These are phyloP conservation scores for Laupala kohalensis DNA, from an alignment of 1,140 invertebrate genomes.

Conservation along the genomic window DNA sequence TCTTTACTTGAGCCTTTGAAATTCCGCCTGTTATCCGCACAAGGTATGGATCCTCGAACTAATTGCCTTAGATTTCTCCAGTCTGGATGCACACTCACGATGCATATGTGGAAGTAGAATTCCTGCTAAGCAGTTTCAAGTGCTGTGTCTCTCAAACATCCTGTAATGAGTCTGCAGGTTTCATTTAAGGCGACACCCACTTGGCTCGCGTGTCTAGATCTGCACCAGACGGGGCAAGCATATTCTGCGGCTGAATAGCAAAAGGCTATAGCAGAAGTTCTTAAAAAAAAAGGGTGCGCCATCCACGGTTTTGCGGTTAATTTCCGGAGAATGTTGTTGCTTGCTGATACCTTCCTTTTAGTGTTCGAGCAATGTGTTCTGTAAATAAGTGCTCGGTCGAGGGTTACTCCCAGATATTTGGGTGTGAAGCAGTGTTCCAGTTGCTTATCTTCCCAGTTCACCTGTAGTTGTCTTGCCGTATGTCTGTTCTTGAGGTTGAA, in stretches of 20 bases:
- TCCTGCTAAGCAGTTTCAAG: too few relatives aligned
- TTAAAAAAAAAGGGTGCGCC: neutral
- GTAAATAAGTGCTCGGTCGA: neutral
- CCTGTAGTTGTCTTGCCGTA: neutral
- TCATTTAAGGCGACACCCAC: slow-evolving; percentile 7
- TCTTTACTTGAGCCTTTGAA: too few relatives aligned
- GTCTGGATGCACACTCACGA: too few relatives aligned
- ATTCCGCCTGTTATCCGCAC: too few relatives aligned
- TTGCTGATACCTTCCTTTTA: neutral
- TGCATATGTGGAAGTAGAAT: too few relatives aligned
- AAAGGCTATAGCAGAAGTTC: slow-evolving; percentile 6
- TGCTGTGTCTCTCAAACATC: neutral
- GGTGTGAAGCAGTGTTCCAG: neutral
- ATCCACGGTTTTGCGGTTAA: slow-evolving; percentile 3
- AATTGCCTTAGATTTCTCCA: too few relatives aligned
- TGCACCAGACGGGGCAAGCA: slow-evolving; percentile 5
- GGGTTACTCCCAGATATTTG: neutral
- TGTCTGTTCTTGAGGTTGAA: neutral
- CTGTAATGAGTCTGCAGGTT: neutral
- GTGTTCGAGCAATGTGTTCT: slow-evolving; percentile 1
- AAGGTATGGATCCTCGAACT: too few relatives aligned
- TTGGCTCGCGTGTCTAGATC: neutral
- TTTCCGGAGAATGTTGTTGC: slow-evolving; percentile 10
- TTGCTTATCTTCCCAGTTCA: neutral
- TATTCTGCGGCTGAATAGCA: slow-evolving; percentile 14